These are phyloP conservation scores for Papilio dardanus DNA, from an alignment of 1,140 invertebrate genomes.

Conservation along the genomic window DNA sequence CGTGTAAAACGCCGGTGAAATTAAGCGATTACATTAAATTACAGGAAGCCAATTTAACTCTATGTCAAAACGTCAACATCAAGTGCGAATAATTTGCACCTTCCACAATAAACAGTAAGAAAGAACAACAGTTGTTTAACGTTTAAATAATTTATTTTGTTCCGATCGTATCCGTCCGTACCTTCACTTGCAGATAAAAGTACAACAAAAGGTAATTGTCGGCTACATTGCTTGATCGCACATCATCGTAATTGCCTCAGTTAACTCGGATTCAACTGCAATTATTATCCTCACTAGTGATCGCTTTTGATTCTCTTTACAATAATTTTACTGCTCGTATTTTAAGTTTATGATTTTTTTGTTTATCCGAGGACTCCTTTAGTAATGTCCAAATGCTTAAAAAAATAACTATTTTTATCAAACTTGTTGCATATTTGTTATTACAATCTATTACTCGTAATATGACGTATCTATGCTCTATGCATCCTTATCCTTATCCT, in stretches of 20 bases:
- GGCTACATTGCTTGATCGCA: conserved; percentile 48
- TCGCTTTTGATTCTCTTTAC: background rate
- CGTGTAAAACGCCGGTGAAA: background rate
- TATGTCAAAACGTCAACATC: background rate
- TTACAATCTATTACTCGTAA: too few species aligned
- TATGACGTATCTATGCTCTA: too few species aligned
- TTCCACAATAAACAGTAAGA: background rate
- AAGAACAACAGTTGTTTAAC: background rate
- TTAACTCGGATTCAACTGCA: conserved; percentile 55
- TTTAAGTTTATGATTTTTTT: too few species aligned
- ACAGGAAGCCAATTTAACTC: background rate
- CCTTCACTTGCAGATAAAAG: conserved; percentile 49
- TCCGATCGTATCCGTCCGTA: conserved; percentile 34
- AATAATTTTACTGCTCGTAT: conserved; percentile 16
- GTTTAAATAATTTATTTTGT: conserved; percentile 41
- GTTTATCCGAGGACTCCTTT: background rate
- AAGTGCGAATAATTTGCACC: background rate
- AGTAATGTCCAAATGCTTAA: background rate
- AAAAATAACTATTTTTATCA: background rate
- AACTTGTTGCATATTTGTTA: too few species aligned
- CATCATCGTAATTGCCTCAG: conserved; percentile 59
- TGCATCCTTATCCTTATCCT: too few species aligned
- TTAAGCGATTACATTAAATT: background rate
- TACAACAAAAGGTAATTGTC: conserved; percentile 54
- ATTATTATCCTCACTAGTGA: conserved; percentile 43